phyloP scores from a whole-genome alignment of 2,888 invertebrate genomes.

The Perizoma flavofasciatum region DNA sequence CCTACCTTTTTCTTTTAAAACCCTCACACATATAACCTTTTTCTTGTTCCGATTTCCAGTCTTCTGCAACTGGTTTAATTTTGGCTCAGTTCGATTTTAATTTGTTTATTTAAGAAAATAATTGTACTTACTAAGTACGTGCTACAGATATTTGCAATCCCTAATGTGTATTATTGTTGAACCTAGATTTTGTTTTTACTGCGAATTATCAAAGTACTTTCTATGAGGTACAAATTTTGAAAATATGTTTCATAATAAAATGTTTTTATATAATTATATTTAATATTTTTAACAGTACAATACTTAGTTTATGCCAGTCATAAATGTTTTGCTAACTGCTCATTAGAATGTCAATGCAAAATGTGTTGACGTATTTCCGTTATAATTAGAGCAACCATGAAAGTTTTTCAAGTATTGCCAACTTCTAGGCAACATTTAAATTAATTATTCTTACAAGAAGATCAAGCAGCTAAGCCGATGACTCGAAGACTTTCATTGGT shows the following conservation, averaged over 20 bases:
- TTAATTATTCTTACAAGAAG: background rate
- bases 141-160: background rate
- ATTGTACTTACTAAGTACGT: background rate
- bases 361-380: constrained; percentile 21
- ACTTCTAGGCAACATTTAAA: background rate
- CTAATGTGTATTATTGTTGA: no score
- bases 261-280: background rate
- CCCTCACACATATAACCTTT: background rate
- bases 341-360: constrained; percentile 26
- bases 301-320: background rate
- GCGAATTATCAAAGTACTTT: no score
- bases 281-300: background rate
- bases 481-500: constrained; percentile 9
- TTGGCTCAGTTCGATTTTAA: constrained; percentile 3
- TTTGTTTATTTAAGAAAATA: background rate
- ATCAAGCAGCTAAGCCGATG: background rate
- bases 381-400: constrained; percentile 31
- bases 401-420: constrained; percentile 28
- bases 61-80: background rate
- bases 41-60: no score
- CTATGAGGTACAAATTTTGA: no score
- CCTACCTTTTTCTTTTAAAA: background rate
- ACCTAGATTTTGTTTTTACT: no score
- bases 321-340: constrained; percentile 17
- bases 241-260: no score